phyloP scores from a whole-genome alignment of 2,888 invertebrate genomes.

The Glyphotaelius pellucidus region DNA sequence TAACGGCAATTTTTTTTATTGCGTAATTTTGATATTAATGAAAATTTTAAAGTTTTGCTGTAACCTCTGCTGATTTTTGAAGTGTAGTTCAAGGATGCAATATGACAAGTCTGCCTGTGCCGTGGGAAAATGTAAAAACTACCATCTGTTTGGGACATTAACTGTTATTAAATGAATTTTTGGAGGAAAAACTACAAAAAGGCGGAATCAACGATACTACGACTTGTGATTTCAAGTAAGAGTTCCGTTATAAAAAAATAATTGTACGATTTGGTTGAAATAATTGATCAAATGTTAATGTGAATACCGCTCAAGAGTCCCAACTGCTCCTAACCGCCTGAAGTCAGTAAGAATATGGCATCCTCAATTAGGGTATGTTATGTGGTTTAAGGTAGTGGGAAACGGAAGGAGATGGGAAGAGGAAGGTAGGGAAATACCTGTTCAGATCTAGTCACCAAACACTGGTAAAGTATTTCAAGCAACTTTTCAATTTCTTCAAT shows the following conservation, averaged over 20 bases:
- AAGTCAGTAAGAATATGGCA: too few species aligned
- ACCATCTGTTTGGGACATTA: background rate
- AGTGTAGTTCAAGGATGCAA: background rate
- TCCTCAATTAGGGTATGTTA: too few species aligned
- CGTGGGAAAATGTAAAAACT: slow-evolving; percentile 10
- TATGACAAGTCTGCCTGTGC: background rate
- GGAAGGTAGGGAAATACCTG: too few species aligned
- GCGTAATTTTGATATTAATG: background rate
- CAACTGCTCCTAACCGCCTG: too few species aligned
- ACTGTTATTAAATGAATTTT: slow-evolving; percentile 3
- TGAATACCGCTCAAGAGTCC: too few species aligned
- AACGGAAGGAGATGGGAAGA: too few species aligned
- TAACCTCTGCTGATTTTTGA: background rate
- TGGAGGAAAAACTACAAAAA: background rate
- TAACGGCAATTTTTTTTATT: too few species aligned
- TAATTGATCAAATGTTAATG: background rate
- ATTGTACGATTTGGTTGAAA: background rate
- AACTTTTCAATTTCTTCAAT: too few species aligned
- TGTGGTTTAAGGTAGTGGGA: too few species aligned
- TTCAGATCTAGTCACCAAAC: too few species aligned
- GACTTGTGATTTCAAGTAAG: background rate
- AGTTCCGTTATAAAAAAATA: background rate
- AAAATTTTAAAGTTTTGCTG: background rate
- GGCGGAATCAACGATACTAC: background rate
- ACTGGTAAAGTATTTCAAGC: too few species aligned